A percentile compares a stretch with the other conserved stretches of the same genome.
These are phyloP conservation scores for Struthidea cinerea DNA, from an alignment of 2,113 vertebrate genomes.

Conservation along the genomic window DNA sequence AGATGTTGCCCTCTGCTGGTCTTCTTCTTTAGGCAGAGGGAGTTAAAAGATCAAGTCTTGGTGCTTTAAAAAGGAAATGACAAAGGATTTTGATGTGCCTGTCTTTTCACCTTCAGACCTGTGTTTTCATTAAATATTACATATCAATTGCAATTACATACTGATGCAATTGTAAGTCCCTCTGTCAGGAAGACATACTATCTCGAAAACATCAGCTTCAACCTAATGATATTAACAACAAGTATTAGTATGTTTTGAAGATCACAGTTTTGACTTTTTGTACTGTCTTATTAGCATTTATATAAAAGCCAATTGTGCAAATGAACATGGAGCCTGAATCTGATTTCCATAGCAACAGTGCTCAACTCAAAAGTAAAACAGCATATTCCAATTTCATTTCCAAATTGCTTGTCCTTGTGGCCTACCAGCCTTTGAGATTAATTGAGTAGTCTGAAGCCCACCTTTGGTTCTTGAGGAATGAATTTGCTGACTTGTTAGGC, in stretches of 20 bases:
- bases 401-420: neutral
- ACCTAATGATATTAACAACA: neutral
- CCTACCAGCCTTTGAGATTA: neutral
- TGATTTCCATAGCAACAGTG: neutral
- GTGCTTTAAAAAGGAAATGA: neutral
- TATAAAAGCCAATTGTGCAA: neutral
- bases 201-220: neutral
- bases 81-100: neutral
- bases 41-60: neutral
- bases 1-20: conserved; percentile 61
- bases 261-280: neutral
- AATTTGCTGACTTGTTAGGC: neutral
- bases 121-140: neutral
- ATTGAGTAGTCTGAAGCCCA: neutral
- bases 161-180: neutral
- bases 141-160: neutral
- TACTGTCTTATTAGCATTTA: neutral
- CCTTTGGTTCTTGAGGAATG: neutral
- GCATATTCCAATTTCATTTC: neutral
- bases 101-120: neutral
- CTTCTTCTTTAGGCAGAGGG: neutral
- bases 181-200: neutral
- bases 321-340: neutral
- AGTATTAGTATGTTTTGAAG: neutral
- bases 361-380: neutral